Base-by-base conservation (phyloP, 1,140 invertebrate genomes). In the Phocides pigmalion region DNA sequence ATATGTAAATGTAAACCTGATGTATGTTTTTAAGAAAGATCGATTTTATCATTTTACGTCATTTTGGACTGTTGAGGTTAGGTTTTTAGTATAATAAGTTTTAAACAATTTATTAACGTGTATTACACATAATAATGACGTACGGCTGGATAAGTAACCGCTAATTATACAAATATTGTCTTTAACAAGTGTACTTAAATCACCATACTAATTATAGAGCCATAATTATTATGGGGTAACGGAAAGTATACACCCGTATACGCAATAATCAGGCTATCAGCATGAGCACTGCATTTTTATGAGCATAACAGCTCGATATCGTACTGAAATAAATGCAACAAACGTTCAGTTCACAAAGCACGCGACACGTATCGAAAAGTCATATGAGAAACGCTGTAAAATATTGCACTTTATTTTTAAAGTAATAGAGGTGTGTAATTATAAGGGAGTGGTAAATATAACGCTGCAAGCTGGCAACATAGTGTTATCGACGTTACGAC, bases 401-500 rank as follows among this genome's bases (percentile, higher is more conserved):
- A 64, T 65, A 68, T 67, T 68, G 59, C 25, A 32, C 59, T 46
- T 66, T 70, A 64, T 77, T 58, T 59, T 47, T 0, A 35, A 59
- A 46, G 14, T 28, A 22, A 9, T 44, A 44, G 22, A 58, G 22
- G 41, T n/a, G 15, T 58, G 44, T 44, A 58, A 58, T 58, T 44
- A 58, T 17, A 58, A 58, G 41, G 9, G 14, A 58, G 22, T 42
- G 53, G 39, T 58, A 46, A 58, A 59, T 46, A 58, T 66, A 70
- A 66, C 50, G 25, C 49, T 66, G 66, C 61, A 25, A 62, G 70
- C 76, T 71, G 70, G 76, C 67, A 82, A 53, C 50, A 42, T 42
- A 72, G 75, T 72, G 71, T 76, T 76, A 81, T 83, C 69, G 79
- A 81, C 77, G 67, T 78, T 71, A 74, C 65, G 66, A 70, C 72